Evolutionary conservation across 2,113 vertebrate genomes (phyloP).

Genomic region (Hassar affinis): DNA sequence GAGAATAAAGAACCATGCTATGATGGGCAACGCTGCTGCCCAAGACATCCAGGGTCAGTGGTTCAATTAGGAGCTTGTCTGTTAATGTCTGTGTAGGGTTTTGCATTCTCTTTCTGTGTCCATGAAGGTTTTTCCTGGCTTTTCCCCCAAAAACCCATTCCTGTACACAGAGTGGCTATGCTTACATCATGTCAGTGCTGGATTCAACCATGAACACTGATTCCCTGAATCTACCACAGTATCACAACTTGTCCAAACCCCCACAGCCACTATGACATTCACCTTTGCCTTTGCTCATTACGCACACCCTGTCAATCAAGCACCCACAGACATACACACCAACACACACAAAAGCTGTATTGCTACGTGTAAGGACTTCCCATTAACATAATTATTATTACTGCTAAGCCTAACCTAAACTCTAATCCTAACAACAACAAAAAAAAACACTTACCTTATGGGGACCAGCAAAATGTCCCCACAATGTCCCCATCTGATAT

Average conservation of each 20-base stretch:
- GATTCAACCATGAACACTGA: background rate
- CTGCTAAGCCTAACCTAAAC: too few species aligned
- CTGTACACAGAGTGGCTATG: background rate
- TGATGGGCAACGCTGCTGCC: too few species aligned
- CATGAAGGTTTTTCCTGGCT: background rate
- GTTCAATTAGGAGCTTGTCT: background rate
- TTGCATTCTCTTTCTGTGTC: background rate
- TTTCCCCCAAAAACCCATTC: background rate
- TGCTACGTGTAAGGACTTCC: too few species aligned
- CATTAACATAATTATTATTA: too few species aligned
- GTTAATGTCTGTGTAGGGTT: background rate
- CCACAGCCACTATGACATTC: background rate
- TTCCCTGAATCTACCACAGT: background rate
- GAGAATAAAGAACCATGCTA: too few species aligned
- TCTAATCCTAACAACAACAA: too few species aligned
- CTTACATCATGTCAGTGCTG: background rate
- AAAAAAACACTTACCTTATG: too few species aligned
- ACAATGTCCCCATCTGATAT: too few species aligned
- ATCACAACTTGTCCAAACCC: background rate
- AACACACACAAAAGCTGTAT: background rate
- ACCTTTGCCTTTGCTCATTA: background rate
- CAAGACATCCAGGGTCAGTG: background rate
- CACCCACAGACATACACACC: background rate
- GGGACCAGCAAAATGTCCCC: too few species aligned
- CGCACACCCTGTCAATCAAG: background rate